Percentiles rank a stretch among this genome's conserved stretches.
Conservation (phyloP, 2,113 vertebrate species). For the Ranitomeya variabilis region DNA sequence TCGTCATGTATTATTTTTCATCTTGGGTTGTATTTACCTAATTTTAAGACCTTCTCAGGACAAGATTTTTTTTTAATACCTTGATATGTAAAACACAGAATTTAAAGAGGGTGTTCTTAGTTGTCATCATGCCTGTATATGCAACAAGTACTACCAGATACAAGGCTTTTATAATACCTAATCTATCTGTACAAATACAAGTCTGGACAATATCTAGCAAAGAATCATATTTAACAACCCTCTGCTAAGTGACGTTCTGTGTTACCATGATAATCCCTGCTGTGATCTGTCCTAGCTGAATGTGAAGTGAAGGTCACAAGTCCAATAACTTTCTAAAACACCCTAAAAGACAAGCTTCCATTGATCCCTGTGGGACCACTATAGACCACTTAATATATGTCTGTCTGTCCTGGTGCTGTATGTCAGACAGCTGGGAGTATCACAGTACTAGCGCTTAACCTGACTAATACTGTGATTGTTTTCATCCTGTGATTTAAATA, state of each 20-base stretch:
- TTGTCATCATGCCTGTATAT: too few species aligned
- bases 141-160: neutral
- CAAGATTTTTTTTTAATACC: too few species aligned
- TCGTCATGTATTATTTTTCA: too few species aligned
- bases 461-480: too few species aligned
- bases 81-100: too few species aligned
- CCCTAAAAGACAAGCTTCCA: neutral
- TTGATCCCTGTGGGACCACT: neutral
- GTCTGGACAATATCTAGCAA: neutral
- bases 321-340: neutral
- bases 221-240: neutral
- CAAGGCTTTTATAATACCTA: neutral
- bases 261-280: neutral
- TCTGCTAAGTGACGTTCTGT: constrained; percentile 6
- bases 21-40: too few species aligned
- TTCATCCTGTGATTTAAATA: too few species aligned
- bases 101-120: too few species aligned
- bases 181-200: neutral
- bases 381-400: neutral
- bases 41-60: too few species aligned
- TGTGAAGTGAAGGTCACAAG: neutral
- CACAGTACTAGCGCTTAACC: too few species aligned
- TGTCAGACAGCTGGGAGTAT: too few species aligned
- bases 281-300: neutral
- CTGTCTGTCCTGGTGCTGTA: too few species aligned